Conservation (phyloP, 1,140 invertebrate species). For the Chrysoperla carnea region DNA sequence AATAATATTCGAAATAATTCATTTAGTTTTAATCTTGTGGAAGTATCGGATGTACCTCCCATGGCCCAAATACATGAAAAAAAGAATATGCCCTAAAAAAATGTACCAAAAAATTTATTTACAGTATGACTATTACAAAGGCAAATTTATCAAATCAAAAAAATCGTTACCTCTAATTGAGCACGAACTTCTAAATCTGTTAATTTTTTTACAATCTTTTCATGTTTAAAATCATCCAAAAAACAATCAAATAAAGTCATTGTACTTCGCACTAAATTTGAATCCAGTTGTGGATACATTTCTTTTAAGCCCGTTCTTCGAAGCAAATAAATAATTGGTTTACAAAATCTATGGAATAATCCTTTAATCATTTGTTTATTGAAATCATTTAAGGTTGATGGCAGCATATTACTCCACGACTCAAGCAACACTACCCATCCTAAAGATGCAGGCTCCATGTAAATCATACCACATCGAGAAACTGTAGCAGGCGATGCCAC, state of each 20-base stretch:
- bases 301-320: slow-evolving; percentile 45
- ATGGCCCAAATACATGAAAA: slow-evolving; percentile 86
- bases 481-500: slow-evolving; percentile 75
- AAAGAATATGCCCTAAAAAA: slow-evolving; percentile 69
- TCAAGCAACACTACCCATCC: slow-evolving; percentile 81
- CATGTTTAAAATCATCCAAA: slow-evolving; percentile 71
- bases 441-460: slow-evolving; percentile 75
- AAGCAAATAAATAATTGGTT: slow-evolving; percentile 46
- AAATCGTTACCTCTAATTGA: slow-evolving; percentile 42
- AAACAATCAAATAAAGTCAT: slow-evolving; percentile 84
- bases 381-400: slow-evolving; percentile 38
- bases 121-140: no score
- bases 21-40: slow-evolving; percentile 63
- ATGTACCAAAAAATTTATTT: slow-evolving; percentile 4
- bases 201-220: slow-evolving; percentile 47
- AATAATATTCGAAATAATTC: slow-evolving; percentile 58
- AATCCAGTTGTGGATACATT: slow-evolving; percentile 70
- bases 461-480: slow-evolving; percentile 93
- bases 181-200: slow-evolving; percentile 56
- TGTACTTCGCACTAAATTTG: slow-evolving; percentile 65
- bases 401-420: slow-evolving; percentile 75
- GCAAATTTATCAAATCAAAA: no score
- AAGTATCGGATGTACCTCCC: slow-evolving; percentile 60
- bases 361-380: slow-evolving; percentile 43
- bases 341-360: slow-evolving; percentile 65